Evolutionary conservation across 1,140 invertebrate species (phyloP).

Genomic region (Pogonus chalceus): DNA sequence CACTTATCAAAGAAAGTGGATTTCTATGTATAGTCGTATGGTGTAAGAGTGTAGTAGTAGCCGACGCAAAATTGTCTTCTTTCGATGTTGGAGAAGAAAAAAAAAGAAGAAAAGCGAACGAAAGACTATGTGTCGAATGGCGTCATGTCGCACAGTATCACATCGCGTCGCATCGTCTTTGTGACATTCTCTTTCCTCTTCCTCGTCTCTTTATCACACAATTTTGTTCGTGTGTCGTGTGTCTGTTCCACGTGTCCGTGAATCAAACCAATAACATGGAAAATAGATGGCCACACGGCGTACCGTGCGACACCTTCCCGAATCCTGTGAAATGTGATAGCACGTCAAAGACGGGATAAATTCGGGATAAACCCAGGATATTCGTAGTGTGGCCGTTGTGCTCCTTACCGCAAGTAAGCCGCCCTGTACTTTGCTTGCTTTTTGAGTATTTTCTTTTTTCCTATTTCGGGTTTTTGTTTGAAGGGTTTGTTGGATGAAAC

Average conservation of each 20-base stretch:
- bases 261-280: conserved; percentile 34
- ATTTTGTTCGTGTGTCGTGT: neutral
- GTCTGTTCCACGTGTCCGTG: neutral
- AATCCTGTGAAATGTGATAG: neutral
- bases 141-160: too few relatives aligned
- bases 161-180: neutral
- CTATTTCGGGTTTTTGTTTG: too few relatives aligned
- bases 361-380: too few relatives aligned
- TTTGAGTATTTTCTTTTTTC: too few relatives aligned
- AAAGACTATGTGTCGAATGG: too few relatives aligned
- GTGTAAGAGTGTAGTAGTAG: neutral
- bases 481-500: too few relatives aligned
- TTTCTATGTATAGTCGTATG: neutral
- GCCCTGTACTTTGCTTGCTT: too few relatives aligned
- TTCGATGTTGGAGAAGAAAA: neutral
- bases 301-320: conserved; percentile 15
- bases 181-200: neutral
- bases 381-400: too few relatives aligned
- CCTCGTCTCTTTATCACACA: neutral
- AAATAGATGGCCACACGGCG: conserved; percentile 29
- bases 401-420: too few relatives aligned
- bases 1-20: neutral
- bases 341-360: neutral
- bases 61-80: neutral
- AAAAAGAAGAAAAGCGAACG: too few relatives aligned